Base-by-base conservation (phyloP, 92 coral and sea anemone genomes). In the Desmophyllum pertusum region DNA sequence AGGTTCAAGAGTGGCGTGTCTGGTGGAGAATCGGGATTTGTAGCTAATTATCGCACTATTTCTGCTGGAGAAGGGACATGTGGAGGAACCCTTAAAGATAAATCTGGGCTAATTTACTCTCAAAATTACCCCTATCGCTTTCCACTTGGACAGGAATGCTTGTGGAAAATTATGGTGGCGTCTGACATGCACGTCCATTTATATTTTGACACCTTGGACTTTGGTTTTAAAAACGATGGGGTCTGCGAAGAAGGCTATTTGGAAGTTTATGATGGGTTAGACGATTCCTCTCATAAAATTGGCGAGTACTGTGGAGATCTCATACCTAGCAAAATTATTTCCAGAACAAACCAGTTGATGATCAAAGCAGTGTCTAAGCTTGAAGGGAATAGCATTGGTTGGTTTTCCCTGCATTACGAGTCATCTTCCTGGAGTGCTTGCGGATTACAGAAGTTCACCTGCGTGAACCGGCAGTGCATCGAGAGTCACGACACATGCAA, bases 111-210 rank as follows among this genome's bases (percentile, higher is more conserved):
- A 18, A 86, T 97, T 27, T 97, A 78, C 89, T 94, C 98, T 6
- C 92, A 89, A 41, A 92, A 92, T 69, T 97, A 94, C 80, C 99
- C 99, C 0, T 88, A 90, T 61, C 73, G 55, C 23, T 97, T 84
- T 70, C 99, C 99, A 55, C 50, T 40, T 41, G 85, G 78, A 6
- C 89, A 91, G 64, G 89, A 89, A 81, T 97, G 99, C 59, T n/a
- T 45, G 33, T 97, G 99, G 99, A 90, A 97, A 75, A 92, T 97
- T 42, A 87, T 86, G 83, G 98, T 94, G n/a, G 82, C 86, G n/a
- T 70, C 86, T 37, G 84, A 87, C 4, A 87, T 86, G 80, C 92
- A 86, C 51, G 89, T 89, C 2, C 93, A 92, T 55, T 75, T 97
- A 31, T 80, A 66, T 7, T 97, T 94, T 87, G 94, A 89, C 71